Evolutionary conservation across 1,140 invertebrate genomes (phyloP), one percentile per base, ranked within the genome.

Genomic region (Leptinotarsa texana): DNA sequence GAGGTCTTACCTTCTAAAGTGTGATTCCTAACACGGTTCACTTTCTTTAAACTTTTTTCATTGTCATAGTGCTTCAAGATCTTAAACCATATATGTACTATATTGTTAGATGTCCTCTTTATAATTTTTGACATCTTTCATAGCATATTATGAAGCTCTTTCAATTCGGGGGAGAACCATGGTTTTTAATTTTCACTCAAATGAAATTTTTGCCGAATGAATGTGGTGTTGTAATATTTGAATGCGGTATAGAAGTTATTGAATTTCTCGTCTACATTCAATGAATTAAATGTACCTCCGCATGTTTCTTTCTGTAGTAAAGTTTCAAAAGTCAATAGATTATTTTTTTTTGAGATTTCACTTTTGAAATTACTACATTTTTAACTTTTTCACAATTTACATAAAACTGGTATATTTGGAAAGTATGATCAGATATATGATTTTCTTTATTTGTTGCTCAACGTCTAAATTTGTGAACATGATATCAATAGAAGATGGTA

Each of bases 391-490:
- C 21, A 4, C 0, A 18, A 24, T 65, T 3, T 18, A 65, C 8
- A n/a, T 65, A 13, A 65, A 18, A 65, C 13, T 62, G 57, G 57
- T 11, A 62, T 27, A 27, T 27, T 4, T 27, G 24, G 4, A 27
- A 27, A 65, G 63, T 65, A 65, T 65, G 13, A 65, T 63, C 63
- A 63, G 63, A 63, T 65, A 65, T 65, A 18, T 65, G 21, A 65
- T 65, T 65, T 17, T 18, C 63, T 65, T 65, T 24, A 65, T 65
- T 65, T 65, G 21, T 22, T 65, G 63, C 6, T 65, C 17, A n/a
- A 65, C 63, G 0, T 65, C 17, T n/a, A 65, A 21, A 13, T 65
- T 65, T 65, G 63, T 65, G 63, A 65, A 65, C 63, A 65, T 65
- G 0, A 24, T 21, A 65, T 65, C 63, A 65, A 65, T 65, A 65